These are phyloP conservation scores for Sycophaga agraensis DNA, from an alignment of 1,140 invertebrate species.

Conservation along the genomic window DNA sequence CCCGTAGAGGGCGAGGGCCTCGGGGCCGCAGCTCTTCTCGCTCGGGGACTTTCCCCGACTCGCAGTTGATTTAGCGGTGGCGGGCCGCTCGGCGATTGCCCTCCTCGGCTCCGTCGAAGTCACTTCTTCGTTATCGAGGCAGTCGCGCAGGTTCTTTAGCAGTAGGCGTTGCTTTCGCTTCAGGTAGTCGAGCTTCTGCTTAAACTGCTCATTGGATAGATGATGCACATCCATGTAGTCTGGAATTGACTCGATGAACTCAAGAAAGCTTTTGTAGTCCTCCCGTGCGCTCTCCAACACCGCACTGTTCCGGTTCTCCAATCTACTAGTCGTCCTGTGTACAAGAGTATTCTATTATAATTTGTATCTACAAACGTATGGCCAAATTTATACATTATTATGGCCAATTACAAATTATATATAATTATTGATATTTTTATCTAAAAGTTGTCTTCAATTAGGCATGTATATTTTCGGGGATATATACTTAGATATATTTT, in stretches of 20 bases:
- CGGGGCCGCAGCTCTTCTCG: background rate
- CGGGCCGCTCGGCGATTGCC: background rate
- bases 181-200: conserved; percentile 64
- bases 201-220: conserved; percentile 68
- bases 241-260: conserved; percentile 70
- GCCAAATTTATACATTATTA: too few relatives aligned
- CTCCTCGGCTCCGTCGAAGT: background rate
- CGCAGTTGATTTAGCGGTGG: background rate
- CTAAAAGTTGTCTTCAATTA: too few relatives aligned
- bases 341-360: too few relatives aligned
- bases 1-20: conserved; percentile 39
- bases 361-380: too few relatives aligned
- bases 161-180: conserved; percentile 65
- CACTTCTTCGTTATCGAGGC: conserved; percentile 43
- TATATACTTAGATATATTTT: too few relatives aligned
- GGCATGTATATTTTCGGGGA: too few relatives aligned
- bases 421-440: too few relatives aligned
- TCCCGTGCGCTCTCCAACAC: conserved; percentile 29
- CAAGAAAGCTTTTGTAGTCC: conserved; percentile 61
- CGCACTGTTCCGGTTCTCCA: conserved; percentile 13
- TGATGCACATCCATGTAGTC: conserved; percentile 71
- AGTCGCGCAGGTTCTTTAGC: conserved; percentile 57
- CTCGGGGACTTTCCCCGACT: background rate
- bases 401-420: too few relatives aligned
- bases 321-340: background rate